Base-by-base conservation (phyloP, 1,140 invertebrate genomes). In the Drosophila miranda region DNA sequence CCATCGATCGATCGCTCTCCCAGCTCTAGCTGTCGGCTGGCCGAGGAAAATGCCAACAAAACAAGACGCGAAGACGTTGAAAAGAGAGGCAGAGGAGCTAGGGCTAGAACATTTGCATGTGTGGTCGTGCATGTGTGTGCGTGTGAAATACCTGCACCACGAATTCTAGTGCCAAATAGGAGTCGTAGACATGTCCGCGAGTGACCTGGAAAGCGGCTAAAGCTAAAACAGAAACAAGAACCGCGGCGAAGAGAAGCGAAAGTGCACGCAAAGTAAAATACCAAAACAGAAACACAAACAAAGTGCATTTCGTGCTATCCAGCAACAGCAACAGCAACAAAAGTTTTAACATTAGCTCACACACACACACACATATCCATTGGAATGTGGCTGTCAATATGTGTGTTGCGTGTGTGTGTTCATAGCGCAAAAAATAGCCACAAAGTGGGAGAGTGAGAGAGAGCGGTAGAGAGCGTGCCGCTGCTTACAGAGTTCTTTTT, bases 221-320 rank as follows among this genome's bases (percentile, higher is more conserved):
- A 5, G 3, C 34, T 21, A 53, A 53, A 42, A 53, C 34, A 53
- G 38, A 11, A 53, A 53, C 51, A 21, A 52, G 14, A 38, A 19
- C 28, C 51, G 14, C 34, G 34, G 34, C 34, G 11, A 13, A 38
- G 34, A 13, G 34, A 38, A 38, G 34, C 34, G 34, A 38, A 21
- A 16, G 51, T 53, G 51, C 51, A 53, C 11, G 51, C 51, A 53
- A 21, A 46, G 34, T 38, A 19, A 53, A 53, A 53, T 53, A 53
- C 51, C 34, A 21, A 53, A 41, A 51, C 26, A 51, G 30, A 28
- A 30, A 28, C n/a, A 30, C 28, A 53, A 19, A 19, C 14, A 43
- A 26, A 53, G 6, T 51, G 28, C 16, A 16, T 4, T 23, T 38
- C 11, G 34, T 38, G 34, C 34, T 38, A 38, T 38, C 34, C 34